Evolutionary conservation across 1,140 invertebrate species (phyloP).

Genomic region (Aphaenogaster floridana): DNA sequence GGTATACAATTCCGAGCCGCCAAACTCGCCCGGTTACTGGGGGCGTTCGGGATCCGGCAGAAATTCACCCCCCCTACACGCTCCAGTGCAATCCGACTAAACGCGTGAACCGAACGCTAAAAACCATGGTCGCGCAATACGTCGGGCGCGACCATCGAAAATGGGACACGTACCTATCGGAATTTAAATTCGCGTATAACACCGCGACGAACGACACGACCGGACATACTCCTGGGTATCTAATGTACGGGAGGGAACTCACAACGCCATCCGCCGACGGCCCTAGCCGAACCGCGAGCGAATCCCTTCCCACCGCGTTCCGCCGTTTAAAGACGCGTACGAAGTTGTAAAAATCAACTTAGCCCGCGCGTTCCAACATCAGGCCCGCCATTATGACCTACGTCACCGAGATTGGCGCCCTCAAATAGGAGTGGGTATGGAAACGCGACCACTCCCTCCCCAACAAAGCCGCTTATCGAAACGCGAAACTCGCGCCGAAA

Average conservation of each 20-base stretch:
- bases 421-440: neutral
- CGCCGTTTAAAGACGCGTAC: neutral
- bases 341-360: neutral
- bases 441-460: neutral
- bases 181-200: neutral
- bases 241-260: neutral
- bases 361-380: neutral
- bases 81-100: neutral
- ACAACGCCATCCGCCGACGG: neutral
- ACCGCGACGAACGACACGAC: neutral
- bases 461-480: neutral
- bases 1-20: neutral
- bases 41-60: neutral
- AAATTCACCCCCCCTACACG: neutral
- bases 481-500: neutral
- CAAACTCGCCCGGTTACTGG: neutral
- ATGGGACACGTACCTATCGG: neutral
- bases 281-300: accelerated
- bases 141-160: neutral
- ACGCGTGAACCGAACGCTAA: neutral
- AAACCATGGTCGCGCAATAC: neutral
- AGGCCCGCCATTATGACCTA: neutral
- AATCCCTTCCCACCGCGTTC: accelerated
- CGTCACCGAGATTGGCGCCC: neutral
- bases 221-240: neutral